Evolutionary conservation across 2,888 invertebrate genomes (phyloP).

Genomic region (Alitta virens): DNA sequence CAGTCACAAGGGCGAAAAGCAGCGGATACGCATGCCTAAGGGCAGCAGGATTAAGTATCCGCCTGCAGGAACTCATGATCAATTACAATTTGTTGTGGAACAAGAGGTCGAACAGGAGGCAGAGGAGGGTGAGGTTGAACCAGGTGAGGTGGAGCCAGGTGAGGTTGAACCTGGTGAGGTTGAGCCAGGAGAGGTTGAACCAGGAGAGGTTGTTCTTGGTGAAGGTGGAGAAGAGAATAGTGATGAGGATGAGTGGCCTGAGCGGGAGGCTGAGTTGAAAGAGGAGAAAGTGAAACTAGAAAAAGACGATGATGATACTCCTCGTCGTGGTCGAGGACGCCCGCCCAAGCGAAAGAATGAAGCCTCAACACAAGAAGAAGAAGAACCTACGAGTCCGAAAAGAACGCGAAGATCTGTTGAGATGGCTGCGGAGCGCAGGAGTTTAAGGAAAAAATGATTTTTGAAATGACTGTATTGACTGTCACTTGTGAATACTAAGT

Average conservation of each 20-base stretch:
- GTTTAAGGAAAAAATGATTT: too few species aligned
- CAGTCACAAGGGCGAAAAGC: constrained; percentile 12
- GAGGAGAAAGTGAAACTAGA: neutral
- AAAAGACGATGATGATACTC: neutral
- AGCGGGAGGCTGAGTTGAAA: neutral
- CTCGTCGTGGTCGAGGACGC: too few species aligned
- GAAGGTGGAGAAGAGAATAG: constrained; percentile 4
- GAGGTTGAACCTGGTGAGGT: neutral
- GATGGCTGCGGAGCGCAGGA: too few species aligned
- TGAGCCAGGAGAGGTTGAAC: neutral
- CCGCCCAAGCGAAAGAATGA: too few species aligned
- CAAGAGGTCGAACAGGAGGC: neutral
- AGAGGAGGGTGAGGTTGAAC: constrained; percentile 6
- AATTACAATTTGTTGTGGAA: neutral
- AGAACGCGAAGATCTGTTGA: too few species aligned
- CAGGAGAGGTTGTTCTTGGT: neutral
- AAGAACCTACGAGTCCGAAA: too few species aligned
- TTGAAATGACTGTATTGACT: too few species aligned
- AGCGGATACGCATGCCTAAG: neutral
- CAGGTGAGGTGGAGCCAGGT: neutral
- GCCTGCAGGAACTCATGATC: neutral
- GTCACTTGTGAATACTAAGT: too few species aligned
- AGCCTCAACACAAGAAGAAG: too few species aligned
- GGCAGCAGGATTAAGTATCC: neutral
- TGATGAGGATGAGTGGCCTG: neutral